phyloP scores from a whole-genome alignment of 2,113 vertebrate species.

The Petrocephalus microphthalmus region DNA sequence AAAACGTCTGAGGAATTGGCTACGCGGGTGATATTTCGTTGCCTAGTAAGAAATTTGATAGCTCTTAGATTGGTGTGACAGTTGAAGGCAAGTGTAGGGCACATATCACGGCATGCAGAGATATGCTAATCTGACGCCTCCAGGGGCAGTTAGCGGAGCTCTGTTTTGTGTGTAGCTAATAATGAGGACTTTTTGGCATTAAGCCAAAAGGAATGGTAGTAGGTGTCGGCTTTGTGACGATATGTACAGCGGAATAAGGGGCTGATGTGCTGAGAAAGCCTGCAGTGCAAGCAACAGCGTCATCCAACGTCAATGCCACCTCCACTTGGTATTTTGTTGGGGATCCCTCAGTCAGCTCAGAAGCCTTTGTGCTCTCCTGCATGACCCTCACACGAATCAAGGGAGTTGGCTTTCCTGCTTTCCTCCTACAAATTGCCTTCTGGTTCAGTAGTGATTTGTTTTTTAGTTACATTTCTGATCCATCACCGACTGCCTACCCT shows the following conservation, averaged over 20 bases:
- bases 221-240: neutral
- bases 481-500: too few relatives aligned
- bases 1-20: neutral
- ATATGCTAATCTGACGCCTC: neutral
- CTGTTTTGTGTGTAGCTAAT: neutral
- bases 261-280: neutral
- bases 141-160: neutral
- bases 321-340: neutral
- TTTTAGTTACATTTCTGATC: neutral
- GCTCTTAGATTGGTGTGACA: neutral
- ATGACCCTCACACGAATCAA: neutral
- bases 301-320: neutral
- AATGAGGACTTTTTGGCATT: neutral
- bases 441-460: slow-evolving; percentile 1
- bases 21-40: neutral
- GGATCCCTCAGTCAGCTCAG: neutral
- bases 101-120: neutral
- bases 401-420: slow-evolving; percentile 15
- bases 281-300: neutral
- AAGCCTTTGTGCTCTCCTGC: neutral
- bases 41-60: neutral
- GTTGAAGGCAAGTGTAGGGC: neutral
- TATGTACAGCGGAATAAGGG: neutral
- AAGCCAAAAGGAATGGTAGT: neutral
- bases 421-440: slow-evolving; percentile 15